These are phyloP conservation scores for Trialeurodes vaporariorum DNA, from an alignment of 1,140 invertebrate species.

Conservation along the genomic window DNA sequence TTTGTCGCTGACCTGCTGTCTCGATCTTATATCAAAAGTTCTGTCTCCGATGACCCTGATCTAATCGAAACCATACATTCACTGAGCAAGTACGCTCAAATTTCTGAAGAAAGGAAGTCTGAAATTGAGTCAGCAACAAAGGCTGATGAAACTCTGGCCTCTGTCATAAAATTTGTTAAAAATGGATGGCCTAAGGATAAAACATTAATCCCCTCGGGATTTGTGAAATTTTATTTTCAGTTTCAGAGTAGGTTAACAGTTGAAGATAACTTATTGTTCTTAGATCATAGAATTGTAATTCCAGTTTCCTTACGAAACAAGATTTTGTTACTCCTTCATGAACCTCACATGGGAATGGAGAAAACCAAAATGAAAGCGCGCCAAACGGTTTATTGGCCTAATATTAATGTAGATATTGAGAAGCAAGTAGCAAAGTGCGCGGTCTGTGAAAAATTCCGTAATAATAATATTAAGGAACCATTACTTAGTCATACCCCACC, in stretches of 20 bases:
- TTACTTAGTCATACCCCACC: conserved; percentile 26
- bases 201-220: conserved; percentile 16
- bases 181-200: conserved; percentile 15
- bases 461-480: conserved; percentile 26
- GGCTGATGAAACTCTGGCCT: conserved; percentile 18
- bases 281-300: conserved; percentile 27
- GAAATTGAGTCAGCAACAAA: conserved; percentile 17
- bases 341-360: conserved; percentile 25
- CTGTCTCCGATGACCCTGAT: neutral
- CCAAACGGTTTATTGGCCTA: conserved; percentile 16
- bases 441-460: conserved; percentile 26
- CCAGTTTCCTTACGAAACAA: conserved; percentile 25
- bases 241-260: conserved; percentile 20
- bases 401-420: conserved; percentile 25
- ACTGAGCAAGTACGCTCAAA: conserved; percentile 6
- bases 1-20: conserved; percentile 28
- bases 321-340: conserved; percentile 31
- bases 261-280: conserved; percentile 27
- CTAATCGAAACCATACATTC: conserved; percentile 3
- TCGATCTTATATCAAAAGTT: conserved; percentile 18
- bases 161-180: conserved; percentile 15
- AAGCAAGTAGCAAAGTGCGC: conserved; percentile 24
- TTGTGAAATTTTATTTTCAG: conserved; percentile 21
- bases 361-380: conserved; percentile 26
- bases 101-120: conserved; percentile 16